Percentiles rank a stretch among this genome's conserved stretches.
These are phyloP conservation scores for Cephus pygmeus DNA, from an alignment of 2,888 invertebrate species.

Conservation along the genomic window DNA sequence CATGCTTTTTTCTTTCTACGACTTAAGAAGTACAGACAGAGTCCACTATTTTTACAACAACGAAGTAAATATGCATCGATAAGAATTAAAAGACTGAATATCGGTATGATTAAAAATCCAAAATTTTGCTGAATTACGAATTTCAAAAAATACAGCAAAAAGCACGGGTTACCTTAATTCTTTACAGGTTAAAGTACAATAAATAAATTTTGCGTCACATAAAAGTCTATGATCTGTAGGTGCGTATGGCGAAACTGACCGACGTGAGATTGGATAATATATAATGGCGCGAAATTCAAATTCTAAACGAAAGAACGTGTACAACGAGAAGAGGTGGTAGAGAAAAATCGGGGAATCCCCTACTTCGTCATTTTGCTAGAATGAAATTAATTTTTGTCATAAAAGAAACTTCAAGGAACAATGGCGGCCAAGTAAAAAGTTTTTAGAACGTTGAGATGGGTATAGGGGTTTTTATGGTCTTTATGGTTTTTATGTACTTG, in stretches of 20 bases:
- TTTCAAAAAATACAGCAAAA: background rate
- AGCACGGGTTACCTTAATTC: background rate
- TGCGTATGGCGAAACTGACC: background rate
- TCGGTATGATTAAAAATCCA: too few relatives aligned
- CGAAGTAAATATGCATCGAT: background rate
- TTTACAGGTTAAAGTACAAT: background rate
- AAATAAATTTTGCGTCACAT: too few relatives aligned
- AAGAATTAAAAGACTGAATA: too few relatives aligned
- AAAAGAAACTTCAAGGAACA: background rate
- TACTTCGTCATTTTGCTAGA: too few relatives aligned
- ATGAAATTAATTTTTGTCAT: background rate
- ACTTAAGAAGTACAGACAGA: too few relatives aligned
- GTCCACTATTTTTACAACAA: background rate
- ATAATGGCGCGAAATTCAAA: background rate
- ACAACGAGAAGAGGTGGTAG: background rate
- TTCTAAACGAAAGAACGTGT: background rate
- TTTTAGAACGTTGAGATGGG: background rate
- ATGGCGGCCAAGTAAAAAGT: background rate
- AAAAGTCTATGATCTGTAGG: too few relatives aligned
- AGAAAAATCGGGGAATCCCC: background rate
- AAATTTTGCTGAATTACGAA: background rate
- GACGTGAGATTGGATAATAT: background rate
- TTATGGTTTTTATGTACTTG: background rate
- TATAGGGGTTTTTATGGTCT: background rate
- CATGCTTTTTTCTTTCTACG: background rate